Conservation (phyloP, 2,888 invertebrate species). For the Auanema freiburgensis region DNA sequence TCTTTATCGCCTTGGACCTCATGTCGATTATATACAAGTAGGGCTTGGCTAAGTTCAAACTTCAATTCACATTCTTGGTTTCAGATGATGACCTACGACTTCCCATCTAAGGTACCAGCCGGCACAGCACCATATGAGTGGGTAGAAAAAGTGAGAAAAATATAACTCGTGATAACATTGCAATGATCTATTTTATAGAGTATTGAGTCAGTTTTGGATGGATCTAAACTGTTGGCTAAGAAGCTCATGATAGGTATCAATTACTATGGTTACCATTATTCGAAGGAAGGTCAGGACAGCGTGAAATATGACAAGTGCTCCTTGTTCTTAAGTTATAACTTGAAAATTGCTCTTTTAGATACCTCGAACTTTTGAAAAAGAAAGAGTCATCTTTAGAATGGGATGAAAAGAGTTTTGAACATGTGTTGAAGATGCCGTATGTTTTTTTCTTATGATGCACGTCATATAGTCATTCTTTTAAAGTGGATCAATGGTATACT, state of each 20-base stretch:
- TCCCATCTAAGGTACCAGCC: conserved; percentile 27
- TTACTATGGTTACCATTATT: conserved; percentile 49
- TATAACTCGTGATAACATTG: neutral
- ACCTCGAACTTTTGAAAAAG: conserved; percentile 37
- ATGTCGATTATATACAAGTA: conserved; percentile 50
- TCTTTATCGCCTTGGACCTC: conserved; percentile 28
- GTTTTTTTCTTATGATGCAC: neutral
- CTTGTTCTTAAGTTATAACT: neutral
- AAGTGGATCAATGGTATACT: conserved; percentile 31
- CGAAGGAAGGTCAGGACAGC: conserved; percentile 25
- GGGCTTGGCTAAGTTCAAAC: neutral
- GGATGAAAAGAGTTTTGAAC: conserved; percentile 47
- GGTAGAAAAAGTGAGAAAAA: conserved; percentile 30
- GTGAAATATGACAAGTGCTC: conserved; percentile 30
- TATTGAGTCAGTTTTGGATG: conserved; percentile 12
- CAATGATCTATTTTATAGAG: too few species aligned
- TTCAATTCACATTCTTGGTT: conserved; percentile 8
- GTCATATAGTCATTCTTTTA: conserved; percentile 4
- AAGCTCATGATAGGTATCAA: conserved; percentile 53
- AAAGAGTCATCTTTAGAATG: conserved; percentile 35
- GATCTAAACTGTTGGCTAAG: conserved; percentile 1
- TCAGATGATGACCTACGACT: conserved; percentile 60
- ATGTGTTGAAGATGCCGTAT: conserved; percentile 34
- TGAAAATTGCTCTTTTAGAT: conserved; percentile 30
- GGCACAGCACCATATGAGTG: conserved; percentile 54